Conservation (phyloP, 2,797 vertebrate species). For the Phataginus tricuspis region DNA sequence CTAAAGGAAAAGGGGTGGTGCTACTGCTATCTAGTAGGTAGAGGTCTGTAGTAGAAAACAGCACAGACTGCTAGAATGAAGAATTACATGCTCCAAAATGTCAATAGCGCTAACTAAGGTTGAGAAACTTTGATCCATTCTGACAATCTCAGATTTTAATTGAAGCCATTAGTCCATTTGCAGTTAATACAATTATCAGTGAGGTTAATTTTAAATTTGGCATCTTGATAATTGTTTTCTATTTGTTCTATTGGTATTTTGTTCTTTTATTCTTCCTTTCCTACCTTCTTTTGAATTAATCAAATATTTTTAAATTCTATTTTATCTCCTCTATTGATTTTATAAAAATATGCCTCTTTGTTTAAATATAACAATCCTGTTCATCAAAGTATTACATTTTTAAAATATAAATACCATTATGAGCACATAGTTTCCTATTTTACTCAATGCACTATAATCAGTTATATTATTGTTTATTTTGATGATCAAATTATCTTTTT, state of each 20-base stretch:
- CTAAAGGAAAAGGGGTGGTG: not conserved
- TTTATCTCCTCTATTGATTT: not conserved
- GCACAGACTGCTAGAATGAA: not conserved
- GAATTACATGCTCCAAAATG: not conserved
- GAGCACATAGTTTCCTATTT: not conserved
- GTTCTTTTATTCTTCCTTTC: not conserved
- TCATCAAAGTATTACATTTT: not conserved
- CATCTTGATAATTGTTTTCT: conserved; percentile 1
- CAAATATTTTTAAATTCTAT: not conserved
- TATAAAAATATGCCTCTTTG: not conserved
- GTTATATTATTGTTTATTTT: not conserved
- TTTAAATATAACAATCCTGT: not conserved
- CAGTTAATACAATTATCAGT: not conserved
- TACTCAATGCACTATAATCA: not conserved
- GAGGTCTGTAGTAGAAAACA: not conserved
- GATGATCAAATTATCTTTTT: not conserved
- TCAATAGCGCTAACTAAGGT: not conserved
- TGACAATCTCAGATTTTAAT: conserved; percentile 7
- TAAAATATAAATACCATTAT: not conserved
- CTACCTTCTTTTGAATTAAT: not conserved
- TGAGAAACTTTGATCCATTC: not conserved
- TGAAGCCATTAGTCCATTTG: not conserved
- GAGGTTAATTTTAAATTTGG: not conserved
- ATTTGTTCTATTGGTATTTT: not conserved
- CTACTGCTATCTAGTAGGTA: not conserved